Conservation (phyloP, 2,888 invertebrate genomes). For the Tribolium freemani region DNA sequence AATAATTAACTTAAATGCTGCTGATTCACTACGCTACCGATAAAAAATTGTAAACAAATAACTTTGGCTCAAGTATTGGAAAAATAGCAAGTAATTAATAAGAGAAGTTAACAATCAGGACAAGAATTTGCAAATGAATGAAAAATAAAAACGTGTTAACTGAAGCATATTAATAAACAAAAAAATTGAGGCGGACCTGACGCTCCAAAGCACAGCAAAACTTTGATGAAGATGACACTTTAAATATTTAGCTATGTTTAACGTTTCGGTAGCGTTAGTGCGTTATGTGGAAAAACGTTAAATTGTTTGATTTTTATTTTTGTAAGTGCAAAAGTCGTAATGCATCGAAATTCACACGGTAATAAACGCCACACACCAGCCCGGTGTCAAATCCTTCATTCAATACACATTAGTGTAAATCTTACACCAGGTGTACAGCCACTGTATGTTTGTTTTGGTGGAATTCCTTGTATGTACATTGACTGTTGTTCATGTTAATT, state of each 20-base stretch:
- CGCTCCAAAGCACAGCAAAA: too few relatives aligned
- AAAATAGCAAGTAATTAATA: too few relatives aligned
- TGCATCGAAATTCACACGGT: conserved; percentile 26
- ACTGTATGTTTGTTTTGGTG: conserved; percentile 55
- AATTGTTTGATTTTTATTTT: too few relatives aligned
- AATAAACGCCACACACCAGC: conserved; percentile 27
- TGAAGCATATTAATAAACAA: too few relatives aligned
- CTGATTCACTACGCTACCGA: neutral
- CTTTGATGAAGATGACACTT: too few relatives aligned
- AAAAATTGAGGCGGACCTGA: too few relatives aligned
- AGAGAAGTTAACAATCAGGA: neutral
- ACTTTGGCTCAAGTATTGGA: too few relatives aligned
- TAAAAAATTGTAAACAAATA: neutral
- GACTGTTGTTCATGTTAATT: conserved; percentile 59
- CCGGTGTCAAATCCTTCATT: conserved; percentile 26
- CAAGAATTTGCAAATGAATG: too few relatives aligned
- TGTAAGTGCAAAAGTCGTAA: neutral
- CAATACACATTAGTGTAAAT: conserved; percentile 31
- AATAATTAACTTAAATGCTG: neutral
- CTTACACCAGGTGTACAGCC: conserved; percentile 53
- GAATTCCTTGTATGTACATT: conserved; percentile 54
- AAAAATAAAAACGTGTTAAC: too few relatives aligned
- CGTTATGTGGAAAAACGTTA: too few relatives aligned
- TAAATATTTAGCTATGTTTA: too few relatives aligned
- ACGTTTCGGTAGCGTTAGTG: too few relatives aligned